Conservation (phyloP, 2,113 vertebrate species). For the Phylloscopus trochilus region DNA sequence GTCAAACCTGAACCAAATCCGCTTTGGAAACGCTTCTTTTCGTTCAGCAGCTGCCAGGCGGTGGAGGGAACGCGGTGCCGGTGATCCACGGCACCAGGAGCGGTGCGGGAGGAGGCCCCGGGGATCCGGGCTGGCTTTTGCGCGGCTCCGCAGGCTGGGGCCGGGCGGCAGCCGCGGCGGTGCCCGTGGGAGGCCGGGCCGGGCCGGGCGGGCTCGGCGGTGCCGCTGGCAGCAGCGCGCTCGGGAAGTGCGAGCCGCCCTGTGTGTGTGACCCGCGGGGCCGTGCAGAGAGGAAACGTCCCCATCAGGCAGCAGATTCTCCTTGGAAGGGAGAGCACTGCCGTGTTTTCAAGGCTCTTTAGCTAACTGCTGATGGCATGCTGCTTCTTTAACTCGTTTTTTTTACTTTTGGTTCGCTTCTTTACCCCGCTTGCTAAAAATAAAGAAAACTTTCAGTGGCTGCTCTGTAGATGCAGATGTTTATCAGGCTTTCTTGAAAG, state of each 20-base stretch:
- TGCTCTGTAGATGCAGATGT: neutral
- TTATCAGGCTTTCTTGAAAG: neutral
- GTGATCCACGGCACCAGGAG: neutral
- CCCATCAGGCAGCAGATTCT: fast-evolving
- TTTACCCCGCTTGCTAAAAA: neutral
- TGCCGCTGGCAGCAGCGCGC: neutral
- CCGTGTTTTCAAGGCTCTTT: neutral
- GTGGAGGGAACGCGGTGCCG: neutral
- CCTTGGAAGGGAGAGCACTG: neutral
- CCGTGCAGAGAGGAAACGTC: neutral
- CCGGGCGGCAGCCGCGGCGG: neutral
- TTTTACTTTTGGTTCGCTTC: neutral
- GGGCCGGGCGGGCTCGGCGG: neutral
- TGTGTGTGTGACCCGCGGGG: neutral
- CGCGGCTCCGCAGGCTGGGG: neutral
- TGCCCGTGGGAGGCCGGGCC: neutral
- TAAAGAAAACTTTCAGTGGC: neutral
- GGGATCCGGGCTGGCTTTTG: neutral
- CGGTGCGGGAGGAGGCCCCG: neutral
- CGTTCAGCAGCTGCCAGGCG: neutral
- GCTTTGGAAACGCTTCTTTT: slow-evolving; percentile 45
- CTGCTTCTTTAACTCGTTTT: neutral
- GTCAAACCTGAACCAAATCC: slow-evolving; percentile 71
- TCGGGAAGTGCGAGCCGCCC: neutral
- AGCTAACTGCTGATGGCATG: fast-evolving